phyloP scores from a whole-genome alignment of 1,140 invertebrate genomes.

The Eriosoma lanigerum region DNA sequence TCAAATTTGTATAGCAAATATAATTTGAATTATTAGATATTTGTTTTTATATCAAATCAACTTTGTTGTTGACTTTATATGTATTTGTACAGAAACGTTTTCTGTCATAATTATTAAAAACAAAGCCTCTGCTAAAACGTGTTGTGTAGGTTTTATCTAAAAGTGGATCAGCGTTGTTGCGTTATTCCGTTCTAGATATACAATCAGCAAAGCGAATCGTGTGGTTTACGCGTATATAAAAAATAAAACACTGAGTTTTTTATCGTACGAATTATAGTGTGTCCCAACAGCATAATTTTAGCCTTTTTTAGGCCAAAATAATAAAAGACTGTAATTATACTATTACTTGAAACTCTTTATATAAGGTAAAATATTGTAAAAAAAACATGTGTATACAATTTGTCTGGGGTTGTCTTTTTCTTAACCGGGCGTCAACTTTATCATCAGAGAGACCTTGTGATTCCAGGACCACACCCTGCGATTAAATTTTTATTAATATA shows the following conservation, averaged over 20 bases:
- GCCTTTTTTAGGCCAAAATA: neutral
- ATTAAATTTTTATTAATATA: slow-evolving; percentile 38
- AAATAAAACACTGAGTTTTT: slow-evolving; percentile 20
- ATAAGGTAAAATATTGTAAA: slow-evolving; percentile 17
- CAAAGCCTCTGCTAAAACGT: neutral
- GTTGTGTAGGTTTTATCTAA: slow-evolving; percentile 33
- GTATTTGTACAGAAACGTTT: neutral
- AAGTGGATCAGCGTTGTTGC: slow-evolving; percentile 29
- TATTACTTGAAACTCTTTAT: neutral
- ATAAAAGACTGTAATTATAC: neutral
- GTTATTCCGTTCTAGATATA: slow-evolving; percentile 37
- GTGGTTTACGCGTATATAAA: slow-evolving; percentile 22
- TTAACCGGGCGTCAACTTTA: slow-evolving; percentile 42
- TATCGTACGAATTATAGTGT: neutral
- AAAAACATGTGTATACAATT: slow-evolving; percentile 10
- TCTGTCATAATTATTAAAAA: slow-evolving; percentile 20
- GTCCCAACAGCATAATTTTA: neutral
- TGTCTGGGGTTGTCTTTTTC: slow-evolving; percentile 37
- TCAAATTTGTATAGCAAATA: too few species aligned
- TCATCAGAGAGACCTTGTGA: slow-evolving; percentile 47
- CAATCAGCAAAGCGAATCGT: slow-evolving; percentile 22
- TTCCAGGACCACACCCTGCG: slow-evolving; percentile 47
- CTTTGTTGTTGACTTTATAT: neutral
- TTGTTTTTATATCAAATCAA: neutral
- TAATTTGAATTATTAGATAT: neutral